Base-by-base conservation (phyloP, 2,113 vertebrate genomes). In the Ochotona curzoniae region DNA sequence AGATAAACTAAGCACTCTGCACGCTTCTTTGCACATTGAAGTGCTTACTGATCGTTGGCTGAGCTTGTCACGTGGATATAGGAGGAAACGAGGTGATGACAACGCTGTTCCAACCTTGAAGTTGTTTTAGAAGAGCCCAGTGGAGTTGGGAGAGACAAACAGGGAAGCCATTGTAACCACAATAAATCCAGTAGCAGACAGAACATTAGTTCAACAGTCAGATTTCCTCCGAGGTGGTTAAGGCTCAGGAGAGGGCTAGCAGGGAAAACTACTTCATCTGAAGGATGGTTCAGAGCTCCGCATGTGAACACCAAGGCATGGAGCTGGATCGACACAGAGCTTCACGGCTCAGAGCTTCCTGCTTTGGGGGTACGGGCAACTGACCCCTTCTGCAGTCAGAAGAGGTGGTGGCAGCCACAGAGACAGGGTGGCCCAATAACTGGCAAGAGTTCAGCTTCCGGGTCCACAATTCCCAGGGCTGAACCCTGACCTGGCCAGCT, bases 81-180 rank as follows among this genome's bases (percentile, higher is more conserved):
- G 61, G n/a, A 71, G 10, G 85, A 92, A 83, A 86, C 49, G 26
- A 63, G 17, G n/a, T 51, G 20, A 83, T 8, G 21, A 74, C 49
- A 54, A 71, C 51, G 2, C 44, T 35, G 70, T 66, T 51, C 47
- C 28, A 38, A 57, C 26, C 54, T 32, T 63, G 44, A 44, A 38
- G 23, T 49, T 89, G 28, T 78, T 44, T 94, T 67, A 21, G 61
- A 84, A 90, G 51, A 66, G 28, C 89, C 81, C 82, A 66, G 12
- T 35, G 30, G 15, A 69, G 35, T 6, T 83, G 26, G n/a, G 25
- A 74, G 26, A 30, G 13, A 25, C 44, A 70, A 32, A 13, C 23
- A 0, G 0, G 2, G 32, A 81, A 90, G 38, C 38, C 66, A 25
- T 38, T 54, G 54, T 5, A 54, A 28, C 61, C 63, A 35, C 9